Conservation (phyloP, 2,888 invertebrate genomes). For the Argyresthia albistria region DNA sequence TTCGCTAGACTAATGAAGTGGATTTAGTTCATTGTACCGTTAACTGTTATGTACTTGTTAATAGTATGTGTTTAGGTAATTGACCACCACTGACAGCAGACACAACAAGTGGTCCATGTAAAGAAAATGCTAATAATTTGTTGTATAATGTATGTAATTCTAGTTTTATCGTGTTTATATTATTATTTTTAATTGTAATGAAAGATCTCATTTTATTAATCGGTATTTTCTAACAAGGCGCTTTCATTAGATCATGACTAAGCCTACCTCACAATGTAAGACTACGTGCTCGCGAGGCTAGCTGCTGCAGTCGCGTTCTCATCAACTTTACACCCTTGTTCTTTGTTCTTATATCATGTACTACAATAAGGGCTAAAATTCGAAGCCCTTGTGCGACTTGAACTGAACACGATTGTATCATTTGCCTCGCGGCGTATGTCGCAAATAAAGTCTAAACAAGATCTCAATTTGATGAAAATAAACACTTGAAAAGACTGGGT, state of each 20-base stretch:
- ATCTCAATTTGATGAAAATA: constrained; percentile 73
- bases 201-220: constrained; percentile 74
- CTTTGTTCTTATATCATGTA: too few species aligned
- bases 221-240: constrained; percentile 73
- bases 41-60: constrained; percentile 44
- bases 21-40: constrained; percentile 56
- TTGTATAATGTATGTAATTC: constrained; percentile 68
- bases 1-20: constrained; percentile 3
- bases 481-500: constrained; percentile 72
- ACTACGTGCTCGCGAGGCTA: constrained; percentile 19
- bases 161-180: constrained; percentile 69
- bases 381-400: constrained; percentile 22
- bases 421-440: constrained; percentile 24
- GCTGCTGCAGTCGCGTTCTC: not conserved
- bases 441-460: constrained; percentile 67
- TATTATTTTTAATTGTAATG: constrained; percentile 71
- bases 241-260: constrained; percentile 72
- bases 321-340: not conserved
- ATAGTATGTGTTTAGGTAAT: constrained; percentile 25
- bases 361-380: constrained; percentile 4
- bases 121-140: constrained; percentile 57
- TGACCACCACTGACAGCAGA: constrained; percentile 26
- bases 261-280: constrained; percentile 70
- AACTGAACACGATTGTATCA: too few species aligned
- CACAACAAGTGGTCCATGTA: constrained; percentile 50